phyloP scores from a whole-genome alignment of 2,888 invertebrate genomes.

The Tetragonisca angustula region DNA sequence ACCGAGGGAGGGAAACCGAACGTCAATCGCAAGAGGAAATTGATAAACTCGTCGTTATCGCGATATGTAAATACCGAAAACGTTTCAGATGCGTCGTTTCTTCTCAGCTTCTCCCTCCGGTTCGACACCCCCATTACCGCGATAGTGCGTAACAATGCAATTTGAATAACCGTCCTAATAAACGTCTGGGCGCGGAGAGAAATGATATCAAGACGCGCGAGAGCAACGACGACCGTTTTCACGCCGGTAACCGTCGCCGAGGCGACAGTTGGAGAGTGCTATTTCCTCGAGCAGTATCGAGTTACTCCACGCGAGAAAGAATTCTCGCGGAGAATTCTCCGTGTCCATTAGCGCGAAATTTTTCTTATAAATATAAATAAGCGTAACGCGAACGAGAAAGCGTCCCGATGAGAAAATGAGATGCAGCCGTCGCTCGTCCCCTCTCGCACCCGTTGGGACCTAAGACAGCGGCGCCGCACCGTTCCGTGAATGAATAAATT shows the following conservation, averaged over 20 bases:
- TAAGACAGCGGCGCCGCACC: slow-evolving; percentile 26
- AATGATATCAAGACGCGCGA: slow-evolving; percentile 17
- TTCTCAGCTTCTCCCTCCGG: not conserved
- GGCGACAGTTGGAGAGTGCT: slow-evolving; percentile 20
- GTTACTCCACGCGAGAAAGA: slow-evolving; percentile 29
- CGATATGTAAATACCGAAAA: slow-evolving; percentile 20
- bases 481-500: slow-evolving; percentile 64
- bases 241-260: not conserved
- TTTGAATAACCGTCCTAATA: slow-evolving; percentile 50
- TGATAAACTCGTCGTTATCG: slow-evolving; percentile 19
- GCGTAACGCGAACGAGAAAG: slow-evolving; percentile 46
- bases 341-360: slow-evolving; percentile 64
- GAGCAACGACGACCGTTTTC: slow-evolving; percentile 29
- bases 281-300: slow-evolving; percentile 37
- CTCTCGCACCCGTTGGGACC: slow-evolving; percentile 14
- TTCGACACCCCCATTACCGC: slow-evolving; percentile 26
- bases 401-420: slow-evolving; percentile 58
- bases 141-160: slow-evolving; percentile 29
- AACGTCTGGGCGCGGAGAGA: slow-evolving; percentile 39
- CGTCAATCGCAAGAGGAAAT: not conserved
- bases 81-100: not conserved
- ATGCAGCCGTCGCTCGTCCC: slow-evolving; percentile 32
- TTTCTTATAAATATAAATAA: slow-evolving; percentile 64
- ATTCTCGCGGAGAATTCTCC: slow-evolving; percentile 39
- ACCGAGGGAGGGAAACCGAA: slow-evolving; percentile 4